Conservation (phyloP, 2,888 invertebrate genomes). For the Parnassius mnemosyne region DNA sequence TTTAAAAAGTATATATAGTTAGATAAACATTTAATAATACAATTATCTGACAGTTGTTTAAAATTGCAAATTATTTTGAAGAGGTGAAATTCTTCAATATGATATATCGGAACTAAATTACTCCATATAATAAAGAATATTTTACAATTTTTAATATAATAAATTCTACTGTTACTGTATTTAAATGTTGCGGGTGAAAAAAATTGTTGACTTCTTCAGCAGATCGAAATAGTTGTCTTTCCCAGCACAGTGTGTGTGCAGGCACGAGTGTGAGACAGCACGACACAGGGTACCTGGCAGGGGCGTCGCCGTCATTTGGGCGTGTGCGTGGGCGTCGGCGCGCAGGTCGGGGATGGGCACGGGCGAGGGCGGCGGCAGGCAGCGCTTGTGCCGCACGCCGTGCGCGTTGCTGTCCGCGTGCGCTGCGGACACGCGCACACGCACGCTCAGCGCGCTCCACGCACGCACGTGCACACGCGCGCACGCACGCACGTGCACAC, state of each 20-base stretch:
- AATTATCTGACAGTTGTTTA: too few species aligned
- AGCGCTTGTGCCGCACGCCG: constrained; percentile 90
- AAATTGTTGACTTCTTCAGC: too few species aligned
- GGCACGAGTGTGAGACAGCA: constrained; percentile 14
- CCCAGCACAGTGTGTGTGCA: neutral
- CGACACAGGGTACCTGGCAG: constrained; percentile 37
- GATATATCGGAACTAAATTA: too few species aligned
- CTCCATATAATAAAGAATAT: too few species aligned
- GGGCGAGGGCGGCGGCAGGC: constrained; percentile 91
- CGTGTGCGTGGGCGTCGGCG: constrained; percentile 70
- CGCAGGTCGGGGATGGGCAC: constrained; percentile 93
- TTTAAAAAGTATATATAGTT: too few species aligned
- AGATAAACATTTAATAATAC: too few species aligned
- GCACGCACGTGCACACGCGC: constrained; percentile 25
- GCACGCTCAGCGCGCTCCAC: constrained; percentile 31
- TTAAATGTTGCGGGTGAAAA: too few species aligned
- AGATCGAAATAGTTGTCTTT: constrained; percentile 3
- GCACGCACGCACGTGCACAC: constrained; percentile 18
- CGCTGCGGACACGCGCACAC: constrained; percentile 70
- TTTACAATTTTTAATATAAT: too few species aligned
- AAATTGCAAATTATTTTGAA: too few species aligned
- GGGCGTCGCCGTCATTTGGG: constrained; percentile 36
- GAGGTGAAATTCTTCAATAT: too few species aligned
- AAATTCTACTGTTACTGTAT: too few species aligned
- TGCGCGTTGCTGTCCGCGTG: constrained; percentile 87